Evolutionary conservation across 2,113 vertebrate genomes (phyloP).

Genomic region (Planiliza haematocheilus): DNA sequence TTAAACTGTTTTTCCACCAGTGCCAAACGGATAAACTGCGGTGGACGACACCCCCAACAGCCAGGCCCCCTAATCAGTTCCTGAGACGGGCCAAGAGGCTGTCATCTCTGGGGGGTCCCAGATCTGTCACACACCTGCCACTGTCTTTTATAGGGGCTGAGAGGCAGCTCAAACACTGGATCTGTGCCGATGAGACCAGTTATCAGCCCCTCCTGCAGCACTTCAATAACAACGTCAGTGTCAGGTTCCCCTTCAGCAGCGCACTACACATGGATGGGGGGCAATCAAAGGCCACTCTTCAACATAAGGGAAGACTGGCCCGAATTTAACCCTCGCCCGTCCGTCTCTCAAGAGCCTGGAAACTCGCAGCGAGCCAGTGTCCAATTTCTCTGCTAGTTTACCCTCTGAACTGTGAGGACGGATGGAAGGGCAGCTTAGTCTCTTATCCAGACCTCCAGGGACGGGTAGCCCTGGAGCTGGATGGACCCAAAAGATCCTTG

Average conservation of each 20-base stretch:
- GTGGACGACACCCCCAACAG: slow-evolving; percentile 45
- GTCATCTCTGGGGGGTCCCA: slow-evolving; percentile 79
- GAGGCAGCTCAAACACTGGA: slow-evolving; percentile 66
- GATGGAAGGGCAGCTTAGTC: slow-evolving; percentile 67
- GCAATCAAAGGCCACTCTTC: slow-evolving; percentile 77
- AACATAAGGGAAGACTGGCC: slow-evolving; percentile 64
- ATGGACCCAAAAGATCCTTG: slow-evolving; percentile 54
- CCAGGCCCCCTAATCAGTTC: slow-evolving; percentile 68
- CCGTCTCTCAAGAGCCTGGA: slow-evolving; percentile 56
- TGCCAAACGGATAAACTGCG: slow-evolving; percentile 31
- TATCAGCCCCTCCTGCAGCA: slow-evolving; percentile 72
- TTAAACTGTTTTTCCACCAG: slow-evolving; percentile 29
- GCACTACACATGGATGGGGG: slow-evolving; percentile 55
- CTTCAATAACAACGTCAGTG: slow-evolving; percentile 78
- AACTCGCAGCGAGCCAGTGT: slow-evolving; percentile 61
- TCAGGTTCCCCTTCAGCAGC: slow-evolving; percentile 75
- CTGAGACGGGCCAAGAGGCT: slow-evolving; percentile 69
- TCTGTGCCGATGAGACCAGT: slow-evolving; percentile 73
- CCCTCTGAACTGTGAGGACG: slow-evolving; percentile 74
- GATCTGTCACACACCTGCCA: slow-evolving; percentile 82
- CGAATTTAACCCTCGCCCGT: slow-evolving; percentile 69
- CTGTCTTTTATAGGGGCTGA: slow-evolving; percentile 75
- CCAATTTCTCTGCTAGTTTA: slow-evolving; percentile 75
- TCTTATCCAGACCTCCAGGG: slow-evolving; percentile 66
- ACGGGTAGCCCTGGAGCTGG: slow-evolving; percentile 44